Evolutionary conservation across 2,888 invertebrate species (phyloP).

Genomic region (Apotomis capreana): DNA sequence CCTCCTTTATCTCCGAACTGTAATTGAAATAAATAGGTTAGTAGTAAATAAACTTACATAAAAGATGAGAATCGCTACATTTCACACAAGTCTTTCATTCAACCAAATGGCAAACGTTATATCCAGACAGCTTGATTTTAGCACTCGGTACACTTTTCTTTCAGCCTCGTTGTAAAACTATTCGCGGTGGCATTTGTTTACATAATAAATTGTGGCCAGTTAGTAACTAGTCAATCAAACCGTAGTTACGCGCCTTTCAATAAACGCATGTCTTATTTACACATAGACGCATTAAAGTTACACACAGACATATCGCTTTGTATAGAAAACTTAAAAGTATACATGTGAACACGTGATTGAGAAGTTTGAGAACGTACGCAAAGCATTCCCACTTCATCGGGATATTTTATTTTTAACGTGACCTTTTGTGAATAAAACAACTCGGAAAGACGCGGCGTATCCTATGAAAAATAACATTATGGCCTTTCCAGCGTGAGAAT

Average conservation of each 20-base stretch:
- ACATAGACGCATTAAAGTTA: not conserved
- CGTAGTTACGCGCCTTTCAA: not conserved
- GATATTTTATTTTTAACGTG: no score
- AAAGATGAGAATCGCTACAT: slow-evolving; percentile 2
- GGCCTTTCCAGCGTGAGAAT: slow-evolving; percentile 14
- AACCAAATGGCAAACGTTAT: not conserved
- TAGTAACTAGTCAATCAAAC: slow-evolving; percentile 20
- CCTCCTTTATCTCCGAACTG: no score
- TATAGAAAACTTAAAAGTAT: no score
- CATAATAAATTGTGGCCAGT: slow-evolving; percentile 13
- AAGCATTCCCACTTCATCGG: no score
- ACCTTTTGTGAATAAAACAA: not conserved
- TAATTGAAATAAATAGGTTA: not conserved
- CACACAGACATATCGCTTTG: no score
- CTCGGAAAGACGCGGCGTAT: not conserved
- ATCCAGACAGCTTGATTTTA: slow-evolving; percentile 4
- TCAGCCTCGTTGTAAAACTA: slow-evolving; percentile 13
- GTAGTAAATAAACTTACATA: not conserved
- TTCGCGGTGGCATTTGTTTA: slow-evolving; percentile 22
- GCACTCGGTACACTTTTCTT: slow-evolving; percentile 19
- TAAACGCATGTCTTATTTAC: not conserved
- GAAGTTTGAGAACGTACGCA: no score
- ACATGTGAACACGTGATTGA: no score
- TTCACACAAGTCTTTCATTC: slow-evolving; percentile 3
- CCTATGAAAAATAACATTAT: not conserved